Base-by-base conservation (phyloP, 2,888 invertebrate genomes). In the Mesorhabditis spiculigera region DNA sequence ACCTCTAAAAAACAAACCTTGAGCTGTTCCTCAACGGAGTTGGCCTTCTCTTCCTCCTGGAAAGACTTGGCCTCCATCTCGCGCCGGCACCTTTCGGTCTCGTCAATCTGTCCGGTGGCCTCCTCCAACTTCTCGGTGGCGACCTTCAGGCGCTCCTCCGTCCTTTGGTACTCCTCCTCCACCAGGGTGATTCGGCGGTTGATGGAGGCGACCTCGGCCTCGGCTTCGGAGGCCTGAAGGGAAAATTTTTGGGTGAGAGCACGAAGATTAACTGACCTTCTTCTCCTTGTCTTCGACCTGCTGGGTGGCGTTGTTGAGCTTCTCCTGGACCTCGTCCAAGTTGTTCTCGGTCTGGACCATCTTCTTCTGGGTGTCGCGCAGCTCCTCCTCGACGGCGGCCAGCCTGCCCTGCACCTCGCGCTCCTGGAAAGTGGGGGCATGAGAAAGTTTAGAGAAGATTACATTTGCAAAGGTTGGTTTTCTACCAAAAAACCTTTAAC, bases 11-110 rank as follows among this genome's bases (percentile, higher is more conserved):
- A 28, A 28, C 58, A 1, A 50, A 50, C 58, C 58, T 97, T 97
- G 89, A 98, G 91, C 90, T 97, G 95, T 90, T 93, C 94, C 90
- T 98, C 97, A 88, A 98, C 91, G 88, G 93, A 92, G 89, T 95
- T 95, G 93, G 96, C 95, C 87, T 95, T 94, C 91, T 97, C 97
- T 89, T 97, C 97, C 91, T 97, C 96, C 87, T 94, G 93, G 91
- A 95, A 91, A 88, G 94, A 93, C 90, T 96, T 93, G 91, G 95
- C 96, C 91, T 97, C 97, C 90, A 98, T 93, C 90, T 50, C 58
- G 58, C 58, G 58, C 8, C 68, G 88, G 88, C 87, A 95, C 95
- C 95, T 94, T 92, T 95, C 96, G 88, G 95, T 95, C 90, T 97
- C 97, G 91, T 97, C 97, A 87, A 96, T 50, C 96, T 94, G 89